phyloP scores from a whole-genome alignment of 2,113 vertebrate genomes.

The Vidua chalybeata region DNA sequence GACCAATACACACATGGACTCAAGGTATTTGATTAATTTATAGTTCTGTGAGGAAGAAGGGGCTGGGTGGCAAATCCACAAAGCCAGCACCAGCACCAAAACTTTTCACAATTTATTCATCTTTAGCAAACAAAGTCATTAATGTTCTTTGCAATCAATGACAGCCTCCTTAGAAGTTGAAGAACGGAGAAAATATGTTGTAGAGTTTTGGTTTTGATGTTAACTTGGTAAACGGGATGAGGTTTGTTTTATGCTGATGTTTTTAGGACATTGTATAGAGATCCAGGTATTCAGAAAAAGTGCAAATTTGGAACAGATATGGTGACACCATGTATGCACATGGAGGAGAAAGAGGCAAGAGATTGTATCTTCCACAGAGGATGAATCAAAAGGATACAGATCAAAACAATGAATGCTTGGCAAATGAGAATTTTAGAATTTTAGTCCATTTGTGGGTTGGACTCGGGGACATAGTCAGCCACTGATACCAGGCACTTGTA shows the following conservation, averaged over 20 bases:
- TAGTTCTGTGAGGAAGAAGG: not conserved
- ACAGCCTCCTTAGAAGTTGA: not conserved
- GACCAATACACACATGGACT: not conserved
- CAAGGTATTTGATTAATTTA: not conserved
- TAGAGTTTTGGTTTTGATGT: not conserved
- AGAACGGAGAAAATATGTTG: not conserved
- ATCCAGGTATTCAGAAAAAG: not conserved
- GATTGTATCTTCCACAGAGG: not conserved
- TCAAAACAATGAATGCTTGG: not conserved
- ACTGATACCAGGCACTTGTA: not conserved
- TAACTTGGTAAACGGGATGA: not conserved
- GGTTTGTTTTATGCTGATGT: not conserved
- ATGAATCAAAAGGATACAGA: not conserved
- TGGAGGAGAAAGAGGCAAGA: not conserved
- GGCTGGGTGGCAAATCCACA: not conserved
- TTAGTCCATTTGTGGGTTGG: no score
- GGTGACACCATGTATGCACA: rapidly evolving
- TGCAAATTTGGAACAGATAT: not conserved
- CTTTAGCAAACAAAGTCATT: not conserved
- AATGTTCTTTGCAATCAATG: not conserved
- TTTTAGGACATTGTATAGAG: not conserved
- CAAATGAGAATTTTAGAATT: not conserved
- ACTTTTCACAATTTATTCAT: not conserved
- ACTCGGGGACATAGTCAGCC: not conserved
- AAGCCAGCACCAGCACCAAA: not conserved